Conservation (phyloP, 2,113 vertebrate species). For the Lamprotornis superbus region DNA sequence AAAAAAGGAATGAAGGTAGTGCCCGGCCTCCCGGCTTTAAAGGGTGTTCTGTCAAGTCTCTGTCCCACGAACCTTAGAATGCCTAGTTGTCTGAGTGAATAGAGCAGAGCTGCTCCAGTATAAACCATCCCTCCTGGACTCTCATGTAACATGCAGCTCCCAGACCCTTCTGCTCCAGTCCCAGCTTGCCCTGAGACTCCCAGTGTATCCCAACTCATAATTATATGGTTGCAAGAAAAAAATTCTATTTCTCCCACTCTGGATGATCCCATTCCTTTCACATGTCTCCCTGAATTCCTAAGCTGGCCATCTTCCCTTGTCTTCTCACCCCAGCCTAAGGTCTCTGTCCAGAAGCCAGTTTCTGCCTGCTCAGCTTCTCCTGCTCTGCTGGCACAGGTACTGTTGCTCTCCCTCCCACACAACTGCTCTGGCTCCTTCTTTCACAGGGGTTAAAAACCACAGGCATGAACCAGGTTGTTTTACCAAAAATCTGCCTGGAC, state of each 20-base stretch:
- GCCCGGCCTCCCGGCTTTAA: fast-evolving
- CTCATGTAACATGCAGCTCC: not conserved
- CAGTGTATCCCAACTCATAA: not conserved
- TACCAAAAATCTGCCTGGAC: not conserved
- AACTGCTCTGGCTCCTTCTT: not conserved
- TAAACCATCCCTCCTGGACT: too few species aligned
- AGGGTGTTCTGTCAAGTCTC: not conserved
- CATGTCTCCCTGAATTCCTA: not conserved
- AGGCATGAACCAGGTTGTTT: not conserved
- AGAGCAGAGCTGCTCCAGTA: not conserved
- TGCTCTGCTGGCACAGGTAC: not conserved
- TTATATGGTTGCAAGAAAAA: not conserved
- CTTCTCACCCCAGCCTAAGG: not conserved
- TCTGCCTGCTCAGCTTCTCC: not conserved
- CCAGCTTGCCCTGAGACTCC: not conserved
- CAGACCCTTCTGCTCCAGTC: not conserved
- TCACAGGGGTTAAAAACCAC: not conserved
- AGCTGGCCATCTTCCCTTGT: not conserved
- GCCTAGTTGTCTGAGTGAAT: not conserved
- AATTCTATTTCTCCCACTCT: not conserved
- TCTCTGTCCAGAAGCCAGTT: not conserved
- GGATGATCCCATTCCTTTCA: not conserved
- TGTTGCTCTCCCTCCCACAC: not conserved
- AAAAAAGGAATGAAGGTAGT: not conserved
- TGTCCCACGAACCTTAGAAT: not conserved